Conservation (phyloP, 2,797 vertebrate genomes). For the Oryzias sinensis region DNA sequence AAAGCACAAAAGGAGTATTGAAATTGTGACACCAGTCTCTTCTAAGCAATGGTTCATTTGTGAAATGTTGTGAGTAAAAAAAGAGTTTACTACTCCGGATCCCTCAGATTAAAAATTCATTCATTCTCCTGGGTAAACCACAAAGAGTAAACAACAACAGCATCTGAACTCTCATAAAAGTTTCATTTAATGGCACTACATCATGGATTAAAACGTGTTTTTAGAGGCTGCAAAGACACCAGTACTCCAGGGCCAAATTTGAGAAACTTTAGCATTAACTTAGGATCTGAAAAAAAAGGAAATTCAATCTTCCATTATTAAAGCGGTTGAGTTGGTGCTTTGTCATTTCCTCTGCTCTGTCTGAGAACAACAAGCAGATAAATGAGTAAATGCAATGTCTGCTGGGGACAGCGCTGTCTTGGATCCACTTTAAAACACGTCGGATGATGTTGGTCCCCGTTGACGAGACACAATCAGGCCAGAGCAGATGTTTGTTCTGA, state of each 20-base stretch:
- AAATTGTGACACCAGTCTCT: not conserved
- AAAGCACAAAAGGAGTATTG: not conserved
- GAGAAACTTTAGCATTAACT: conserved; percentile 32
- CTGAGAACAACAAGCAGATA: conserved; percentile 19
- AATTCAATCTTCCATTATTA: conserved; percentile 30
- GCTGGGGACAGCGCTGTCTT: conserved; percentile 47
- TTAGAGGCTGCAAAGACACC: conserved; percentile 22
- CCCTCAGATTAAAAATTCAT: not conserved
- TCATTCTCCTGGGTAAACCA: not conserved
- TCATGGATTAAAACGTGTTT: conserved; percentile 3
- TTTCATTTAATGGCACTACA: conserved; percentile 10
- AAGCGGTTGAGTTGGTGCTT: conserved; percentile 6
- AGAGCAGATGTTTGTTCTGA: conserved; percentile 74
- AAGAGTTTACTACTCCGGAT: not conserved
- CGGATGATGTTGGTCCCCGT: conserved; percentile 55
- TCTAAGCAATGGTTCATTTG: not conserved
- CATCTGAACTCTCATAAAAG: not conserved
- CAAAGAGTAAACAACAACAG: not conserved
- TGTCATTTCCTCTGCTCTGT: not conserved
- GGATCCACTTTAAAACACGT: conserved; percentile 68
- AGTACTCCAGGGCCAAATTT: conserved; percentile 24
- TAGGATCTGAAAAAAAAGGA: conserved; percentile 11
- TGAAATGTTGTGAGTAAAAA: not conserved
- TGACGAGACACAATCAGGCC: conserved; percentile 68
- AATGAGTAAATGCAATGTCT: conserved; percentile 33